Evolutionary conservation across 2,888 invertebrate genomes (phyloP).

Genomic region (Synanthedon myopaeformis): DNA sequence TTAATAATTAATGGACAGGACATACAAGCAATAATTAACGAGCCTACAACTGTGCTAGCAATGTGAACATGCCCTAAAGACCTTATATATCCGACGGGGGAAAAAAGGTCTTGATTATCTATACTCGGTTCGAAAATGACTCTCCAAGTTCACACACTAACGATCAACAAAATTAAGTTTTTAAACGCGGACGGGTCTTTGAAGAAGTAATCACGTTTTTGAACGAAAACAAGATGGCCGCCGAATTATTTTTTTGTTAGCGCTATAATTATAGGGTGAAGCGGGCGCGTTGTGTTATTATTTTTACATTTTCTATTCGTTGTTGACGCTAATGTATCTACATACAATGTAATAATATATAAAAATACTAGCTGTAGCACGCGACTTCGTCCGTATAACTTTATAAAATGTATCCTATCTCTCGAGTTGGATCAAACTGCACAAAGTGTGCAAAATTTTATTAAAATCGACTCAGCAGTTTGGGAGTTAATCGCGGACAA

Average conservation of each 20-base stretch:
- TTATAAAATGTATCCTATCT: too few relatives aligned
- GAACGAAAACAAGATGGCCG: slow-evolving; percentile 27
- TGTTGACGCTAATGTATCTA: neutral
- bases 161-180: slow-evolving; percentile 44
- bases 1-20: too few relatives aligned
- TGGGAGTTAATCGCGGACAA: too few relatives aligned
- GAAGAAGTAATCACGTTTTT: slow-evolving; percentile 19
- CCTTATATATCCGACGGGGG: neutral
- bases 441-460: too few relatives aligned
- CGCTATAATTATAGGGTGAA: slow-evolving; percentile 24
- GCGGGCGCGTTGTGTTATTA: slow-evolving; percentile 14
- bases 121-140: neutral
- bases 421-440: too few relatives aligned
- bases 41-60: too few relatives aligned
- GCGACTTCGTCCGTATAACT: too few relatives aligned
- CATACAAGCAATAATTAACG: too few relatives aligned
- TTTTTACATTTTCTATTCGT: slow-evolving; percentile 1
- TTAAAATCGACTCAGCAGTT: too few relatives aligned
- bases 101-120: neutral
- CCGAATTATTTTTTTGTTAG: slow-evolving; percentile 19
- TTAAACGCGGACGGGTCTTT: slow-evolving; percentile 24
- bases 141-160: slow-evolving; percentile 20
- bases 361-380: too few relatives aligned
- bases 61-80: neutral
- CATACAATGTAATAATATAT: too few relatives aligned